phyloP scores from a whole-genome alignment of 2,888 invertebrate genomes.

The Hoplodrina ambigua region DNA sequence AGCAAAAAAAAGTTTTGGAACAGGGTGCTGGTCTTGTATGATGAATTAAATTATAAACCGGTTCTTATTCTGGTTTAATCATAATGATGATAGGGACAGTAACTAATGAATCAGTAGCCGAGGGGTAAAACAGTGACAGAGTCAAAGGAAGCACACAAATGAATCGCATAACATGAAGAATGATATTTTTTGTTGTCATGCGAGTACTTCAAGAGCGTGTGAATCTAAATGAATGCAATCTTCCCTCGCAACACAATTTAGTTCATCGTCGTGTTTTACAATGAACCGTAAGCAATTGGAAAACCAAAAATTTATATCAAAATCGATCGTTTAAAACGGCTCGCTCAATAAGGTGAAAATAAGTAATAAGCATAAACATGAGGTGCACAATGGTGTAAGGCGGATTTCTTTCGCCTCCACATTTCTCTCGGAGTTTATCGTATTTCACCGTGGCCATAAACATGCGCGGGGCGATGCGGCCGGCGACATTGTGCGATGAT shows the following conservation, averaged over 20 bases:
- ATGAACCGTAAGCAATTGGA: slow-evolving; percentile 69
- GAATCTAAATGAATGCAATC: slow-evolving; percentile 63
- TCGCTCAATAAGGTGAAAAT: slow-evolving; percentile 85
- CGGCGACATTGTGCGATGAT: slow-evolving; percentile 89
- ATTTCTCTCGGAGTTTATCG: slow-evolving; percentile 87
- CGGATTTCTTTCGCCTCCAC: slow-evolving; percentile 88
- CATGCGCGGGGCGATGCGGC: slow-evolving; percentile 82
- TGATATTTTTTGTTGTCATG: slow-evolving; percentile 53
- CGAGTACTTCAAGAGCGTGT: slow-evolving; percentile 60
- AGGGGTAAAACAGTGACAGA: slow-evolving; percentile 68
- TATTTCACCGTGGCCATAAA: slow-evolving; percentile 87
- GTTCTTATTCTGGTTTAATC: slow-evolving; percentile 79
- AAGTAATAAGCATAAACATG: slow-evolving; percentile 89
- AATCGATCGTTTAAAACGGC: slow-evolving; percentile 79
- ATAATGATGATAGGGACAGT: slow-evolving; percentile 75
- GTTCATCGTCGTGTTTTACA: slow-evolving; percentile 63
- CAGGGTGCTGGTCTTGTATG: slow-evolving; percentile 69
- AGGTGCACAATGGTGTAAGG: slow-evolving; percentile 84
- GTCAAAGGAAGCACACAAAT: slow-evolving; percentile 62
- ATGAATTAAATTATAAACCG: slow-evolving; percentile 75
- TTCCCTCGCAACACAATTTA: slow-evolving; percentile 48
- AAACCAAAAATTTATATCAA: slow-evolving; percentile 75
- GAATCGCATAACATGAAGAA: slow-evolving; percentile 54
- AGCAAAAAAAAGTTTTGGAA: slow-evolving; percentile 58
- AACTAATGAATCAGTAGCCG: slow-evolving; percentile 72